phyloP scores from a whole-genome alignment of 2,888 invertebrate genomes.

The Drosophila eohydei region DNA sequence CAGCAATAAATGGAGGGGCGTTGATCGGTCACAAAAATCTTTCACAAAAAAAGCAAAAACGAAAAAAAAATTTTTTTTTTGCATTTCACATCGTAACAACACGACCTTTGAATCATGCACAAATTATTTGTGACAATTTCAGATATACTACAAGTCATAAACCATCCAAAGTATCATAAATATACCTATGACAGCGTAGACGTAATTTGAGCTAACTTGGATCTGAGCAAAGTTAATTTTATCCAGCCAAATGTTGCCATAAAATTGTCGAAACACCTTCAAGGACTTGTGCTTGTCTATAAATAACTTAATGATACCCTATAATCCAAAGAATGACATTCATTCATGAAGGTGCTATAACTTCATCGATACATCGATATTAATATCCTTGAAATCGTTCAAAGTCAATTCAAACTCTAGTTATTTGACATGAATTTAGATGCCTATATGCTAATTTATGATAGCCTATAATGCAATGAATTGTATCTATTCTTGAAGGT shows the following conservation, averaged over 20 bases:
- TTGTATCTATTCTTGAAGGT: too few species aligned
- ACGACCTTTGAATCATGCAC: conserved; percentile 33
- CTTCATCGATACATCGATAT: too few species aligned
- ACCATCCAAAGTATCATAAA: conserved; percentile 3
- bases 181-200: background rate
- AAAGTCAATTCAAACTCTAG: too few species aligned
- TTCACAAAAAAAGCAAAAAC: background rate
- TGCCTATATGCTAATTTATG: too few species aligned
- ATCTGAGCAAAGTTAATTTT: background rate
- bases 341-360: too few species aligned
- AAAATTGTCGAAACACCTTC: background rate
- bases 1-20: conserved; percentile 21
- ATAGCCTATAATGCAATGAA: too few species aligned
- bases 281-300: background rate
- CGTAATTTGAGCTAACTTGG: background rate
- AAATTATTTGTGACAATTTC: conserved; percentile 11
- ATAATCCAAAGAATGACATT: background rate
- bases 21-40: conserved; percentile 45
- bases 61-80: conserved; percentile 3
- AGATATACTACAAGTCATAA: background rate
- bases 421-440: too few species aligned
- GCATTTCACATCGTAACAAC: conserved; percentile 25
- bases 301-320: background rate
- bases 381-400: too few species aligned
- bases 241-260: background rate